phyloP scores from a whole-genome alignment of 1,140 invertebrate species.

The Ceratosolen solmsi region DNA sequence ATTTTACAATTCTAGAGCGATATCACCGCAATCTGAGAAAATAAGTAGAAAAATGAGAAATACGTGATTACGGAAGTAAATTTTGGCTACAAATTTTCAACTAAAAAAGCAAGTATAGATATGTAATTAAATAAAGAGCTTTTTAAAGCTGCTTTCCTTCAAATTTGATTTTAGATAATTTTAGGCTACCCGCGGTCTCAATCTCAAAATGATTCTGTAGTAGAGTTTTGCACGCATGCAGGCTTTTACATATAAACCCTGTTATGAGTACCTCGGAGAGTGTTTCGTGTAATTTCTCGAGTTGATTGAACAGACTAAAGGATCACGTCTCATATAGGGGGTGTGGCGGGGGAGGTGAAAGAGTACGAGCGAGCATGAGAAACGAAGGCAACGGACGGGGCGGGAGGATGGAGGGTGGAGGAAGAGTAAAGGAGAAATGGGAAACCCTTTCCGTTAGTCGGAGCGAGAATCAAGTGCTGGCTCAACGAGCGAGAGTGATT shows the following conservation, averaged over 20 bases:
- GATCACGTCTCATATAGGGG: constrained; percentile 11
- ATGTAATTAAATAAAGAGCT: too few relatives aligned
- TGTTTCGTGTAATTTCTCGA: constrained; percentile 30
- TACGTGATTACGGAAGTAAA: too few relatives aligned
- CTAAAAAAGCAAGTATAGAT: too few relatives aligned
- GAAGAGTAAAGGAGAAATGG: neutral
- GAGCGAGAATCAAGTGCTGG: constrained; percentile 15
- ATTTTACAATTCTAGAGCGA: too few relatives aligned
- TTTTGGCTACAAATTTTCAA: too few relatives aligned
- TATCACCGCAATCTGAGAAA: too few relatives aligned
- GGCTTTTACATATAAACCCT: neutral
- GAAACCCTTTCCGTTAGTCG: neutral
- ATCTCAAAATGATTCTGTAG: constrained; percentile 29
- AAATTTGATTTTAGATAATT: too few relatives aligned
- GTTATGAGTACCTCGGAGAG: neutral
- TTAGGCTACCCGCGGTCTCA: too few relatives aligned
- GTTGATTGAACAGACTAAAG: constrained; percentile 36
- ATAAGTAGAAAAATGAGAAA: too few relatives aligned
- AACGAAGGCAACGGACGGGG: too few relatives aligned
- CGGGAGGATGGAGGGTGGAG: neutral
- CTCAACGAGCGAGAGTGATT: constrained; percentile 1
- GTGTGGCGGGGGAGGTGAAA: neutral
- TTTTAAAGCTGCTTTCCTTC: too few relatives aligned
- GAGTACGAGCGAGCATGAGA: too few relatives aligned
- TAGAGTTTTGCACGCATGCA: neutral